Percentiles rank a stretch among this genome's conserved stretches.
phyloP scores from a whole-genome alignment of 1,140 invertebrate species.

The Tetramorium simillimum region DNA sequence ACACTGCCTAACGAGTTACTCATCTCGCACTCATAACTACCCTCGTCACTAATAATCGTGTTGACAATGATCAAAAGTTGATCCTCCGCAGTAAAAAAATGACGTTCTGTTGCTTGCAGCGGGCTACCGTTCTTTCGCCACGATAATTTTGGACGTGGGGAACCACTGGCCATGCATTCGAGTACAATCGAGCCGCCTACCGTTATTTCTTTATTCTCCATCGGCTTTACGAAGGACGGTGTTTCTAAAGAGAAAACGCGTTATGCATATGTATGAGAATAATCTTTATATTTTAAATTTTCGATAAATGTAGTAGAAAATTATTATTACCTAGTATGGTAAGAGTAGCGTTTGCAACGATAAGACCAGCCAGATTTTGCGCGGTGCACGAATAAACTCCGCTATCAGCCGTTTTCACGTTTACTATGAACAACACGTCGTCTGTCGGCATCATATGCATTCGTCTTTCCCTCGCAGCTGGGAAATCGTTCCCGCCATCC shows the following conservation, averaged over 20 bases:
- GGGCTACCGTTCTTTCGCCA: constrained; percentile 95
- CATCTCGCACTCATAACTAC: constrained; percentile 95
- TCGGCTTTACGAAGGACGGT: constrained; percentile 93
- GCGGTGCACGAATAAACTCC: constrained; percentile 98
- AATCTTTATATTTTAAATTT: not conserved
- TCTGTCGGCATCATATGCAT: constrained; percentile 97
- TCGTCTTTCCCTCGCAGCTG: constrained; percentile 95
- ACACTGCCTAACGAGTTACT: constrained; percentile 92
- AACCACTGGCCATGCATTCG: constrained; percentile 94
- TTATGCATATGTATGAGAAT: not conserved
- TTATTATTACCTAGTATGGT: constrained; percentile 90
- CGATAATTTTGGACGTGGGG: constrained; percentile 93
- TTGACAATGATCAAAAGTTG: constrained; percentile 95
- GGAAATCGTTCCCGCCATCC: constrained; percentile 97
- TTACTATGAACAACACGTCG: constrained; percentile 96
- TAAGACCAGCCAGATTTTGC: constrained; percentile 94
- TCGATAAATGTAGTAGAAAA: not conserved
- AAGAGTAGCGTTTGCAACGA: constrained; percentile 95
- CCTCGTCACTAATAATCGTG: constrained; percentile 91
- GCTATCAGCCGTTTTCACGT: constrained; percentile 94
- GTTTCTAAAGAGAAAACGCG: constrained; percentile 87
- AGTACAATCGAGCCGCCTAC: constrained; percentile 93
- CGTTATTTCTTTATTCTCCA: constrained; percentile 93
- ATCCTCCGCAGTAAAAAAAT: constrained; percentile 93
- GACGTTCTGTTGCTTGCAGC: constrained; percentile 89